Percentiles rank a stretch among this genome's conserved stretches.
phyloP scores from a whole-genome alignment of 2,113 vertebrate genomes.

The Nothobranchius kuhntae region DNA sequence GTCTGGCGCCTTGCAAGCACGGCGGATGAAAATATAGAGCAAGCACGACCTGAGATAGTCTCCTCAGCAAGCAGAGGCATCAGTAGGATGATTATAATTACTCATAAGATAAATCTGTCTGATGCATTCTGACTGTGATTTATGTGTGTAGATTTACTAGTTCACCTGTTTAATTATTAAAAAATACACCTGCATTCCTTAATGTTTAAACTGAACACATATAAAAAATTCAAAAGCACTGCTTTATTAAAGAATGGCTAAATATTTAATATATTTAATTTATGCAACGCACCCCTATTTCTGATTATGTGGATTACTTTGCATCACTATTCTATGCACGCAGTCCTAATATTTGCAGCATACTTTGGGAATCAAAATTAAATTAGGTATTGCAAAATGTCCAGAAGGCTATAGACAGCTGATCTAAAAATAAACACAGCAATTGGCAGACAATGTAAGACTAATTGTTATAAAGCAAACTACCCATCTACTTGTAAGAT shows the following conservation, averaged over 20 bases:
- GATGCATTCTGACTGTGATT: slow-evolving; percentile 27
- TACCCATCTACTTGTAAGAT: neutral
- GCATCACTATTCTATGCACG: too few species aligned
- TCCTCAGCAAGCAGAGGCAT: slow-evolving; percentile 26
- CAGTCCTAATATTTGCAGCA: too few species aligned
- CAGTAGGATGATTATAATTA: slow-evolving; percentile 53
- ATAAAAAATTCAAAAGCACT: too few species aligned
- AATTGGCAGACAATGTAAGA: neutral
- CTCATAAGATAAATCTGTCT: slow-evolving; percentile 30
- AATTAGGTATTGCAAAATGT: too few species aligned
- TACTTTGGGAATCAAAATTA: too few species aligned
- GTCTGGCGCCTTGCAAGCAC: slow-evolving; percentile 36
- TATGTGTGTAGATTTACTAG: slow-evolving; percentile 13
- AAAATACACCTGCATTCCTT: slow-evolving; percentile 1
- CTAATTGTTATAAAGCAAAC: neutral
- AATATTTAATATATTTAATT: too few species aligned
- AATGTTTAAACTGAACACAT: slow-evolving; percentile 9
- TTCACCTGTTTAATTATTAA: slow-evolving; percentile 32
- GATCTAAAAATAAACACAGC: neutral
- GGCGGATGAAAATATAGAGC: slow-evolving; percentile 37
- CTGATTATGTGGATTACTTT: too few species aligned
- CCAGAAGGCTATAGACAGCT: too few species aligned
- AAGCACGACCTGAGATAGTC: slow-evolving; percentile 31
- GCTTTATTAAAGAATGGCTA: too few species aligned
- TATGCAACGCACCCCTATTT: too few species aligned